Conservation (phyloP, 2,888 invertebrate species). For the Calameuta filiformis region DNA sequence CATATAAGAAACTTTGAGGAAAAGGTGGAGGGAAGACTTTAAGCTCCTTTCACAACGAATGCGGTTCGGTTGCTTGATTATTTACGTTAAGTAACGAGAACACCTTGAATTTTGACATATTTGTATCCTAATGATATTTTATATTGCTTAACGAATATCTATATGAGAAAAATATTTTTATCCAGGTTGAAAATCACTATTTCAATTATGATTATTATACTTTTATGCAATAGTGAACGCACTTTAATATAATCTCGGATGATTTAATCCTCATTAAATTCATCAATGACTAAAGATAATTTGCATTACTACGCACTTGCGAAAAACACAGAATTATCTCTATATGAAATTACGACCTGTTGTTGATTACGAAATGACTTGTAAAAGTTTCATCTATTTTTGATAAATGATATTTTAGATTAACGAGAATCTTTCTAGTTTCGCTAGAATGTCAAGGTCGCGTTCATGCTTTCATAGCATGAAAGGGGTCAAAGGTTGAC, state of each 20-base stretch:
- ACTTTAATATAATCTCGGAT: background rate
- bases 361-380: background rate
- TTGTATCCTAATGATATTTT: background rate
- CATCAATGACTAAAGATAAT: background rate
- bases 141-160: background rate
- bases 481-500: background rate
- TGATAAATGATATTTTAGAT: background rate
- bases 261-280: background rate
- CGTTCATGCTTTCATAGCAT: background rate
- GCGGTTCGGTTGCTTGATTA: background rate
- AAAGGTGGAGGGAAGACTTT: conserved; percentile 11
- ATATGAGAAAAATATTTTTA: background rate
- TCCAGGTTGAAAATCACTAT: background rate
- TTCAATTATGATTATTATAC: background rate
- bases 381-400: background rate
- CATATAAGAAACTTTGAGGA: conserved; percentile 34
- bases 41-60: conserved; percentile 25
- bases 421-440: background rate
- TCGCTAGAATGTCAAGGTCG: background rate
- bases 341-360: background rate
- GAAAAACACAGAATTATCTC: background rate
- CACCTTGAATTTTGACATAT: background rate
- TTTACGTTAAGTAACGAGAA: background rate
- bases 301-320: background rate
- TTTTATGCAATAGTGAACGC: background rate